Conservation (phyloP, 64 coral and sea anemone genomes). For the Montipora cactus region DNA sequence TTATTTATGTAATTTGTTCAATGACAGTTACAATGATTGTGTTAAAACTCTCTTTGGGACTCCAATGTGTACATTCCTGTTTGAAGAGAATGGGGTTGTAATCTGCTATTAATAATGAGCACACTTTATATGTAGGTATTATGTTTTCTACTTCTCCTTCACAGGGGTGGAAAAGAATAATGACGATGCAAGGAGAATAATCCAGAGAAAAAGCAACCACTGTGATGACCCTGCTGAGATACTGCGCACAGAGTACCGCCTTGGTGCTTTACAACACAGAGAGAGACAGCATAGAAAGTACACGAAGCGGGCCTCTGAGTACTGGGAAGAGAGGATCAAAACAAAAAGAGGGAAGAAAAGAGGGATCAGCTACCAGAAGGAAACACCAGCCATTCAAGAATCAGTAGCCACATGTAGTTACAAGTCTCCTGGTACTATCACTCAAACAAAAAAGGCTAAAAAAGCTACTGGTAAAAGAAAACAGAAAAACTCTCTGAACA, state of each 20-base stretch:
- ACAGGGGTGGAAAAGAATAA: constrained; percentile 53
- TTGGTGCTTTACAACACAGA: constrained; percentile 20
- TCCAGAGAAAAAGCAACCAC: constrained; percentile 50
- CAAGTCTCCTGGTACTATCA: not conserved
- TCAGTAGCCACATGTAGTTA: not conserved
- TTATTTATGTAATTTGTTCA: not conserved
- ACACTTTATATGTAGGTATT: not conserved
- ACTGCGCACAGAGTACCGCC: not conserved
- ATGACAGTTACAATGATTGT: not conserved
- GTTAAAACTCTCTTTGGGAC: not conserved
- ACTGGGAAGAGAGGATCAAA: constrained; percentile 42
- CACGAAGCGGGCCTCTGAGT: not conserved
- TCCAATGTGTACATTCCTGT: not conserved
- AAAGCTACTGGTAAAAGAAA: not conserved
- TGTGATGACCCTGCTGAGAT: constrained; percentile 29
- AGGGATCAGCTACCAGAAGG: constrained; percentile 25
- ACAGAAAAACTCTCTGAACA: not conserved
- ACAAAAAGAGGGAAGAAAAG: constrained; percentile 37
- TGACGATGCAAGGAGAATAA: constrained; percentile 7
- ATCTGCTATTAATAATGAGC: not conserved
- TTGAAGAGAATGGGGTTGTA: not conserved
- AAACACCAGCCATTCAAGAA: constrained; percentile 1
- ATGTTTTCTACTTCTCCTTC: not conserved
- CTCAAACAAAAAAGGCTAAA: not conserved
- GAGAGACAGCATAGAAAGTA: constrained; percentile 16